Percentiles rank a stretch among this genome's conserved stretches.
Evolutionary conservation across 2,888 invertebrate genomes (phyloP).

Genomic region (Pristionchus exspectatus): DNA sequence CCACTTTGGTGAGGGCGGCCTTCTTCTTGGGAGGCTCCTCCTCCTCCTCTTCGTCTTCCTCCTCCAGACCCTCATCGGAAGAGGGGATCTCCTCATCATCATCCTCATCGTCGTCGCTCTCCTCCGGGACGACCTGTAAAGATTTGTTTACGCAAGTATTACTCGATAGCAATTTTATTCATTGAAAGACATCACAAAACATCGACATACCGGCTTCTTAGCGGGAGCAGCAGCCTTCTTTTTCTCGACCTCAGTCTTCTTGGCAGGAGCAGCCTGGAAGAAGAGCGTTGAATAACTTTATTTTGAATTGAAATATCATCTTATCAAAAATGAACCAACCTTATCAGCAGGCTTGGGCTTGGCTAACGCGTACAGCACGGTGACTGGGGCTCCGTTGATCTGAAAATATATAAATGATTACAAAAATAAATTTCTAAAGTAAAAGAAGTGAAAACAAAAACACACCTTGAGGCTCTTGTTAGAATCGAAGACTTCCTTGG

Average conservation of each 20-base stretch:
- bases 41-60: conserved; percentile 62
- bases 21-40: conserved; percentile 61
- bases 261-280: background rate
- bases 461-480: conserved; percentile 64
- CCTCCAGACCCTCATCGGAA: conserved; percentile 68
- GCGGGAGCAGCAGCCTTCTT: conserved; percentile 40
- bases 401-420: background rate
- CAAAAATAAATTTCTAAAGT: no score
- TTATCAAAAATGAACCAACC: background rate
- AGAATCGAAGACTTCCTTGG: conserved; percentile 69
- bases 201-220: conserved; percentile 46
- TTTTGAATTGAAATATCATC: background rate
- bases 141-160: background rate
- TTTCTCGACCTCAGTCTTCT: conserved; percentile 34
- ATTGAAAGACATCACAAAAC: no score
- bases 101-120: conserved; percentile 60
- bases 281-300: background rate
- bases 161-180: background rate
- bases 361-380: conserved; percentile 62
- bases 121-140: conserved; percentile 6
- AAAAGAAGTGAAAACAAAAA: background rate
- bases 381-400: conserved; percentile 60
- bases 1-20: conserved; percentile 54
- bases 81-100: conserved; percentile 66
- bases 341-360: conserved; percentile 22